Base-by-base conservation (phyloP, 2,113 vertebrate species). In the Thalassarche chlororhynchos region DNA sequence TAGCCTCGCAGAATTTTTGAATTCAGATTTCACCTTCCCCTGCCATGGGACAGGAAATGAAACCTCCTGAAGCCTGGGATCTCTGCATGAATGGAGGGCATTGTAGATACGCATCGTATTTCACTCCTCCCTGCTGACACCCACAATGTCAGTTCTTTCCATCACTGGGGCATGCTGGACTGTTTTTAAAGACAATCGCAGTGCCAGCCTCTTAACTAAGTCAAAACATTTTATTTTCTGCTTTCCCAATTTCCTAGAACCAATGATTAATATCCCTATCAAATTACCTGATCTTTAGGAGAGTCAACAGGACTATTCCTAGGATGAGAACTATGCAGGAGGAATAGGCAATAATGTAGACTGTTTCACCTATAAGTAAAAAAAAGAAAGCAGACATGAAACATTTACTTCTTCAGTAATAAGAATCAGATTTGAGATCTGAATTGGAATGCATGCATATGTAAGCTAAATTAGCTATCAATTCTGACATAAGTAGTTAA, bases 201-300 rank as follows among this genome's bases (percentile, higher is more conserved):
- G 57, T 90, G 51, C 70, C 90, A 80, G 77, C 74, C 84, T 91
- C 83, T 85, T 68, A 91, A 69, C 71, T 81, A 92, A 87, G 71
- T 49, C 31, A 90, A 94, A 96, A 52, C 25, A 4, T 81, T 94
- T 93, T 60, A 84, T 89, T 62, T 85, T 95, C 81, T 92, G 86
- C 24, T 97, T 95, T 89, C 87, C 20, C n/a, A 81, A 1, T 92
- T 94, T 95, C 52, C 87, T 79, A 89, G 71, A 65, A 75, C 29
- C 54, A 51, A 23, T 96, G 87, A 94, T 91, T 90, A 74, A 83
- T 87, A 69, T 20, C 60, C 24, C 32, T 70, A n/a, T 81, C 82
- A 82, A 76, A 57, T 98, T 98, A 99, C 99, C 99, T 98, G 85
- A 98, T 97, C 92, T 98, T 99, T 89, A 97, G 94, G 49, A 98